Percentiles rank a stretch among this genome's conserved stretches.
phyloP scores from a whole-genome alignment of 2,113 vertebrate species.

The Anguilla rostrata region DNA sequence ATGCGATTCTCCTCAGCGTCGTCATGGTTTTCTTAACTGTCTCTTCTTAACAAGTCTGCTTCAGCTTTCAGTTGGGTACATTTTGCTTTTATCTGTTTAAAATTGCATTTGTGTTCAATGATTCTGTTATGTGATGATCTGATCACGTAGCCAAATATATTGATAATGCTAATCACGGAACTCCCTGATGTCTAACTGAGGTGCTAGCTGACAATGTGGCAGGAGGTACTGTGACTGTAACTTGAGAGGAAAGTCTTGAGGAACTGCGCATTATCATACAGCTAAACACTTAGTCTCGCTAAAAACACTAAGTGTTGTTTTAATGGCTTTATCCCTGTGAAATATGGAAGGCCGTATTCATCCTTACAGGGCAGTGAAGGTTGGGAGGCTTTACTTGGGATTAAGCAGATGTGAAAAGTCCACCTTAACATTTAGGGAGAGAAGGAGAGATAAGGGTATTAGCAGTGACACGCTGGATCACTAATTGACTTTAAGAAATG shows the following conservation, averaged over 20 bases:
- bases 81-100: not conserved
- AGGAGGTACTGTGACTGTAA: not conserved
- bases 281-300: not conserved
- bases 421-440: constrained; percentile 44
- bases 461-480: constrained; percentile 33
- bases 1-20: not conserved
- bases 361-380: constrained; percentile 30
- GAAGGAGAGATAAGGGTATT: constrained; percentile 54
- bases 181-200: not conserved
- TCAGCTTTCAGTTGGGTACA: not conserved
- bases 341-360: constrained; percentile 26
- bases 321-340: constrained; percentile 10
- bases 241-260: not conserved
- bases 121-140: not conserved
- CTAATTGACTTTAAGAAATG: constrained; percentile 53
- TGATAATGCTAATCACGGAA: not conserved
- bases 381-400: constrained; percentile 30
- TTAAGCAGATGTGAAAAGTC: constrained; percentile 12
- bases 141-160: not conserved
- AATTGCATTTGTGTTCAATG: not conserved
- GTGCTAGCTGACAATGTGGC: not conserved
- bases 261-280: not conserved
- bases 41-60: not conserved
- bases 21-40: not conserved
- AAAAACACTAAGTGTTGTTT: not conserved